Conservation (phyloP, 2,113 vertebrate species). For the Gnathonemus echidnorhynchus region DNA sequence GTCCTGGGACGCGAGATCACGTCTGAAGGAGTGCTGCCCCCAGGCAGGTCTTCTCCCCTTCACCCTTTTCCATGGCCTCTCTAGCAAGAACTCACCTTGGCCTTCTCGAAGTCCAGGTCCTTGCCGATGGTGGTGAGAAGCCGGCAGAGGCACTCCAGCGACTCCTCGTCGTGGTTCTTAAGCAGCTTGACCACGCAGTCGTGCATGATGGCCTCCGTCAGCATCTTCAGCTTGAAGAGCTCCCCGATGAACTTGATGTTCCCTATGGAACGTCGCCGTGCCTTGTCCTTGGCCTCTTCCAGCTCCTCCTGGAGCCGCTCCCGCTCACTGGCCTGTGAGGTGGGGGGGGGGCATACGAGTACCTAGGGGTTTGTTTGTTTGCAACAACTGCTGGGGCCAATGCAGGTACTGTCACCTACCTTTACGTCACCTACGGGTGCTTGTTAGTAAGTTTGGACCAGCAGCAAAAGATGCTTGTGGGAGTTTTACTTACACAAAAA, state of each 20-base stretch:
- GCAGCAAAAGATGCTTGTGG: neutral
- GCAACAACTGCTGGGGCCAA: neutral
- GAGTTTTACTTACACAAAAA: too few relatives aligned
- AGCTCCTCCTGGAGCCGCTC: slow-evolving; percentile 83
- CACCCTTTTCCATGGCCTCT: neutral
- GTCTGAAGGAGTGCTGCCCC: neutral
- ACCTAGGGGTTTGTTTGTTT: neutral
- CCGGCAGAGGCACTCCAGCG: slow-evolving; percentile 89
- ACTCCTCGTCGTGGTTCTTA: slow-evolving; percentile 93
- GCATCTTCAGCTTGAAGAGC: slow-evolving; percentile 96
- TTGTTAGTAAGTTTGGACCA: neutral
- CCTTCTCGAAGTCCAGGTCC: slow-evolving; percentile 95
- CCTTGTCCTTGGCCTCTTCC: slow-evolving; percentile 90
- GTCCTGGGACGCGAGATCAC: neutral
- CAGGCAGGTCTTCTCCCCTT: neutral
- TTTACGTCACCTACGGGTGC: neutral
- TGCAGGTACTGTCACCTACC: neutral
- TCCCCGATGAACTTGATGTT: slow-evolving; percentile 97
- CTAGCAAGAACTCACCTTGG: slow-evolving; percentile 71
- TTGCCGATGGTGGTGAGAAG: slow-evolving; percentile 95
- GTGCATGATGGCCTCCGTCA: slow-evolving; percentile 97
- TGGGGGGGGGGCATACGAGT: neutral
- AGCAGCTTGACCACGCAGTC: slow-evolving; percentile 96
- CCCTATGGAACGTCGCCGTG: slow-evolving; percentile 86
- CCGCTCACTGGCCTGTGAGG: slow-evolving; percentile 71